Evolutionary conservation across 2,888 invertebrate species (phyloP), one percentile per base, ranked within the genome.

Genomic region (Drosophila yooni): DNA sequence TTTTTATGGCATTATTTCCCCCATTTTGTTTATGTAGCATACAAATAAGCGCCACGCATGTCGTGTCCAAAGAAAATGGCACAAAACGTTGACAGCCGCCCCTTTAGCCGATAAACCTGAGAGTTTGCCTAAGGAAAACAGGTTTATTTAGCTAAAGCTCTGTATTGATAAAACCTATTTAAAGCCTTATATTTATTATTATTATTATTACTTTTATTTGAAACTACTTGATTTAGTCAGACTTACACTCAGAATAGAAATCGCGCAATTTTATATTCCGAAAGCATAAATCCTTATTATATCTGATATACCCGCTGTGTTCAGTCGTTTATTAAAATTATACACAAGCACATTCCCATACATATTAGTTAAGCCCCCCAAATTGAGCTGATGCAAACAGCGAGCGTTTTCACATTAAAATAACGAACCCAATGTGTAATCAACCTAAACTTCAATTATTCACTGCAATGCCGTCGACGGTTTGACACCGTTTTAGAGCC

Each of bases 41-140:
- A 79, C 79, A 79, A 77, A 79, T 70, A 67, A 56, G 79, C 73
- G 81, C 72, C 36, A 59, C 61, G 63, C 53, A 46, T 69, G 74
- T 52, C 58, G 60, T 25, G 40, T 43, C 40, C 34, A 50, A n/a
- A 43, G 31, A 54, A 60, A 48, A 25, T 43, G 68, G 36, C 33
- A 33, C 51, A 27, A 40, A 63, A 52, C 56, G 57, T n/a, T 33
- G 36, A 38, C 34, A 46, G 3, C 11, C 18, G 38, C 18, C 10
- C 29, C 29, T 31, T 11, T 29, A 34, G 15, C n/a, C 18, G 8
- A 27, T 46, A 33, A 58, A 48, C 48, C 36, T 15, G 36, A 27
- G 18, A 36, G 10, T 53, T 13, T 46, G 10, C 25, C 7, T 11
- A 11, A 48, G 25, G 33, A 38, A 58, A 58, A 11, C 6, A 7